Evolutionary conservation across 2,113 vertebrate species (phyloP).

Genomic region (Mustela lutreola): DNA sequence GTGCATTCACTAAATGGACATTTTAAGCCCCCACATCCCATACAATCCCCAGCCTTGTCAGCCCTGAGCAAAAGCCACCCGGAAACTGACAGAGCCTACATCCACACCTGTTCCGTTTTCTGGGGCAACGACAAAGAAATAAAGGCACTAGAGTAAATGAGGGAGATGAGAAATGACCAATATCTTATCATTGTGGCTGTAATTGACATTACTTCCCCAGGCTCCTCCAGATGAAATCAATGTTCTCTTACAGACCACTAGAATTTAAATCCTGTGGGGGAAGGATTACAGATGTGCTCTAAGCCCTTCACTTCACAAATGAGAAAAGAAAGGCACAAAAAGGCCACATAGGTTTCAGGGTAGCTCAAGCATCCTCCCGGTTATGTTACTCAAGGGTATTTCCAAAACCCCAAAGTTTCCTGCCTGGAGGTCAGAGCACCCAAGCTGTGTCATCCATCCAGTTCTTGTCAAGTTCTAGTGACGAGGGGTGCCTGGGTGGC

Average conservation of each 20-base stretch:
- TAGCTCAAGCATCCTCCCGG: background rate
- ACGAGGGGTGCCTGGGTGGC: background rate
- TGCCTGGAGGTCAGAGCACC: background rate
- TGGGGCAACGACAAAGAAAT: background rate
- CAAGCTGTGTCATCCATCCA: no score
- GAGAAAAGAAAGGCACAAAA: background rate
- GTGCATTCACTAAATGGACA: fast-evolving
- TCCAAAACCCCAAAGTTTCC: background rate
- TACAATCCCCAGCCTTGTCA: background rate
- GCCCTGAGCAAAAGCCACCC: background rate
- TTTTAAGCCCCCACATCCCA: background rate
- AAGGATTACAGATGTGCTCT: background rate
- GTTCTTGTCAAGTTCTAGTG: background rate
- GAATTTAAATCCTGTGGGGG: constrained; percentile 20
- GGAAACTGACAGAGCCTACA: background rate
- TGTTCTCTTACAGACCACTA: background rate
- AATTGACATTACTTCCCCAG: background rate
- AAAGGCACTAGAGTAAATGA: background rate
- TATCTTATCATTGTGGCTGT: background rate
- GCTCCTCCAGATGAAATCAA: constrained; percentile 23
- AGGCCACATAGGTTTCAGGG: background rate
- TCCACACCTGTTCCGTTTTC: background rate
- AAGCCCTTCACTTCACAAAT: constrained; percentile 17
- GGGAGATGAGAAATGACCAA: background rate
- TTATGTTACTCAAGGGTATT: background rate